Base-by-base conservation (phyloP, 2,113 vertebrate species). In the Haemorhous mexicanus region DNA sequence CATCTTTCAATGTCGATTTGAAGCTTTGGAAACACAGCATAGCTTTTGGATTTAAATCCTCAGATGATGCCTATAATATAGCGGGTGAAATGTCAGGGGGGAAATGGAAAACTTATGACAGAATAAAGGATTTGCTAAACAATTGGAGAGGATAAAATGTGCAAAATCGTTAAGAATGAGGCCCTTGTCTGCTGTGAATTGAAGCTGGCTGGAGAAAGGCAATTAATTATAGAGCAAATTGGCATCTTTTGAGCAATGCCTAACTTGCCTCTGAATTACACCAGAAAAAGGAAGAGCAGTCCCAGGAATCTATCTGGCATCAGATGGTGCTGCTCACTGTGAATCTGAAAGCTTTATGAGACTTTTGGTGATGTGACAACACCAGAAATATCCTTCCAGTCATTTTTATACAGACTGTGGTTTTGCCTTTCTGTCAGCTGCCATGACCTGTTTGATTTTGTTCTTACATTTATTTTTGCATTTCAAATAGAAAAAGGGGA, bases 1-100 rank as follows among this genome's bases (percentile, higher is more conserved):
- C 75, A 86, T 87, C 16, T 58, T 83, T 93, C 62, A 59, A 52
- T 89, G 95, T 90, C 66, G 76, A 89, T 75, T 66, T 93, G 75
- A 94, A 76, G 66, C 79, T 96, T 95, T 96, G 61, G 63, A 92
- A 72, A 16, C 27, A 75, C 49, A 82, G n/a, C 50, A 86, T 49
- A 66, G 75, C 62, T 81, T 86, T 94, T 81, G 53, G 81, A 80
- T 78, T 89, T 94, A 95, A 80, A 84, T 89, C 27, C 75, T 88
- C 33, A 87, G 58, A 91, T 89, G 41, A 85, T 55, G 58, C 28
- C 77, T 80, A 27, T 74, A 91, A 74, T 63, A 81, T 19, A 77
- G 66, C 46, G 72, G 78, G 62, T 62, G 73, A 91, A 87, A 86
- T 93, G 62, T 92, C 32, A 61, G 53, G 67, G 49, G 44, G 30